phyloP scores from a whole-genome alignment of 2,888 invertebrate species.

The Volucella inflata region DNA sequence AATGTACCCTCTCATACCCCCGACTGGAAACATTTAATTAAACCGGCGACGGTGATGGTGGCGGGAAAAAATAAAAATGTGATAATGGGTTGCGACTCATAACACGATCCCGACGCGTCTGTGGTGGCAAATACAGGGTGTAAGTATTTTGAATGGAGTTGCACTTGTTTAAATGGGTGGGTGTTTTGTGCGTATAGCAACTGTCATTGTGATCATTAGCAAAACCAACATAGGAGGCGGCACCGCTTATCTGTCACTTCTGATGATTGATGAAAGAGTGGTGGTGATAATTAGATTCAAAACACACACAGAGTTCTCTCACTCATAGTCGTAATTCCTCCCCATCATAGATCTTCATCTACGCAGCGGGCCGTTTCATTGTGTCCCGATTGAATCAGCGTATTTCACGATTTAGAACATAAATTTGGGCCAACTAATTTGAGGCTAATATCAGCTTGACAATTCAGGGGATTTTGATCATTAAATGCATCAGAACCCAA shows the following conservation, averaged over 20 bases:
- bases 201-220: constrained; percentile 72
- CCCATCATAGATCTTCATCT: constrained; percentile 72
- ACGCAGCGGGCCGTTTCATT: constrained; percentile 73
- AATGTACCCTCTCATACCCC: constrained; percentile 23
- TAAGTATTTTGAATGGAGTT: constrained; percentile 77
- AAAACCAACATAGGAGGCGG: constrained; percentile 73
- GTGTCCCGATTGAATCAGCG: constrained; percentile 54
- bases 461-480: constrained; percentile 64
- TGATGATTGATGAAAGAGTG: constrained; percentile 59
- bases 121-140: constrained; percentile 76
- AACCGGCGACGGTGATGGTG: constrained; percentile 43
- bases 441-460: constrained; percentile 76
- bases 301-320: constrained; percentile 59
- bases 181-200: constrained; percentile 56
- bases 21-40: constrained; percentile 73
- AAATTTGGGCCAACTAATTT: constrained; percentile 76
- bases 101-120: constrained; percentile 61
- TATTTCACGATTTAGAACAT: constrained; percentile 50
- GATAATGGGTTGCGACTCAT: constrained; percentile 74
- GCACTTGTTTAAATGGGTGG: constrained; percentile 71
- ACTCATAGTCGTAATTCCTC: constrained; percentile 62
- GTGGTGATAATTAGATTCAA: constrained; percentile 66
- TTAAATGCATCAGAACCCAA: constrained; percentile 59
- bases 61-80: constrained; percentile 68
- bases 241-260: constrained; percentile 73